Percentiles rank a stretch among this genome's conserved stretches.
Conservation (phyloP, 2,113 vertebrate species). For the Aramus guarauna region DNA sequence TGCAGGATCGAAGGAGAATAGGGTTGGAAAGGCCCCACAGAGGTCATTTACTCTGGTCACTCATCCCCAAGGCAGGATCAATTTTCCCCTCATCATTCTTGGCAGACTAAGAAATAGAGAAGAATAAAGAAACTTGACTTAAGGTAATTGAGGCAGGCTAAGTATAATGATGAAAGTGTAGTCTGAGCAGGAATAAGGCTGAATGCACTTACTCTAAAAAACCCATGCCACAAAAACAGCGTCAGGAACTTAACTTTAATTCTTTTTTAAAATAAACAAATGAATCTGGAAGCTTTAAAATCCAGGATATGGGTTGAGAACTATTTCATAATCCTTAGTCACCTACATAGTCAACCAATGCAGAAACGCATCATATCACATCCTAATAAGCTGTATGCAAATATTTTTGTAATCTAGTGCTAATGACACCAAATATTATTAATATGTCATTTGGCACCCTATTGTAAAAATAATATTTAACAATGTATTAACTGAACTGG, state of each 20-base stretch:
- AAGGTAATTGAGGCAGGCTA: neutral
- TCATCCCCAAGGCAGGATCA: neutral
- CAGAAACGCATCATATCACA: neutral
- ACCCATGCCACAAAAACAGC: neutral
- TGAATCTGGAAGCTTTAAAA: neutral
- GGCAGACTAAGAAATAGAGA: neutral
- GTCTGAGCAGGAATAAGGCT: neutral
- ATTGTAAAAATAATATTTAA: conserved; percentile 58
- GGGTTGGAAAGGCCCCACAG: neutral
- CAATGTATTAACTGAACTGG: conserved; percentile 29
- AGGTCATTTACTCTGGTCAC: neutral
- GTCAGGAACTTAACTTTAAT: neutral
- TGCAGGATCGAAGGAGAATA: neutral
- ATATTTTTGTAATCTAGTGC: conserved; percentile 27
- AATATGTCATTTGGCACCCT: conserved; percentile 33
- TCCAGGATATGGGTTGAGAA: neutral
- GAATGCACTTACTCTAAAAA: neutral
- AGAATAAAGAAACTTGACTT: neutral
- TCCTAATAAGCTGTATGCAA: conserved; percentile 33
- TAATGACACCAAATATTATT: conserved; percentile 53
- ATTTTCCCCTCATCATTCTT: neutral
- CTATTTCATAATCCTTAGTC: neutral
- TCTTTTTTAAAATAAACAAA: neutral
- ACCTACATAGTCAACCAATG: neutral
- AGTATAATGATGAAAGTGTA: neutral